Percentiles rank a stretch among this genome's conserved stretches.
phyloP scores from a whole-genome alignment of 2,888 invertebrate genomes.

The Galerucella pusilla region DNA sequence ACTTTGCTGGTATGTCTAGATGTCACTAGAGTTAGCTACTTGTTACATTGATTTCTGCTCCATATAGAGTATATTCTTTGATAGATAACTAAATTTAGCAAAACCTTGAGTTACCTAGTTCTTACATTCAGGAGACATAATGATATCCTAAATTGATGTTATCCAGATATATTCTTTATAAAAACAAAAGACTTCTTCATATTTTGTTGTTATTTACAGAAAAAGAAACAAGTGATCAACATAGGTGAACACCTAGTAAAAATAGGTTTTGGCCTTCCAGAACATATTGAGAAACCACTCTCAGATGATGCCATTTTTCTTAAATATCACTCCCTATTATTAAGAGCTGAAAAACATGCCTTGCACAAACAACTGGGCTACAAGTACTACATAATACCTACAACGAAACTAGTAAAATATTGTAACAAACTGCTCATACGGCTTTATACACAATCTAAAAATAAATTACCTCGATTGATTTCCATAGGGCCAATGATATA shows the following conservation, averaged over 20 bases:
- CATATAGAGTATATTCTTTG: too few relatives aligned
- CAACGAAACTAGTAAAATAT: constrained; percentile 50
- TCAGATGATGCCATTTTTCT: constrained; percentile 57
- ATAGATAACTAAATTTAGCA: too few relatives aligned
- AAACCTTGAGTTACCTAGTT: too few relatives aligned
- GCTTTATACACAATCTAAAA: constrained; percentile 12
- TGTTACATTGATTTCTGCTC: too few relatives aligned
- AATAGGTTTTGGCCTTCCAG: constrained; percentile 77
- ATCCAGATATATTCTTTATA: too few relatives aligned
- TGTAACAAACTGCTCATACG: constrained; percentile 36
- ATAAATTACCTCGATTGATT: constrained; percentile 20
- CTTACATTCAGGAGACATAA: too few relatives aligned
- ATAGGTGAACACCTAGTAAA: constrained; percentile 68
- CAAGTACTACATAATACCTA: constrained; percentile 66
- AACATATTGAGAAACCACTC: constrained; percentile 77
- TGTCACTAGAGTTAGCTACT: too few relatives aligned
- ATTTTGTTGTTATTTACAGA: constrained; percentile 29
- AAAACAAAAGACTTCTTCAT: neutral
- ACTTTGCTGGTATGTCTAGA: too few relatives aligned
- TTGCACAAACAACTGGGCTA: constrained; percentile 66
- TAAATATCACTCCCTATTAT: constrained; percentile 63
- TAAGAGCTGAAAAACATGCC: constrained; percentile 65
- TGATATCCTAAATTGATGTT: too few relatives aligned
- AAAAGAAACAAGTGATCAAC: constrained; percentile 59
- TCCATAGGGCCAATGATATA: constrained; percentile 38